Evolutionary conservation across 2,888 invertebrate species (phyloP).

Genomic region (Drosophila mimica): DNA sequence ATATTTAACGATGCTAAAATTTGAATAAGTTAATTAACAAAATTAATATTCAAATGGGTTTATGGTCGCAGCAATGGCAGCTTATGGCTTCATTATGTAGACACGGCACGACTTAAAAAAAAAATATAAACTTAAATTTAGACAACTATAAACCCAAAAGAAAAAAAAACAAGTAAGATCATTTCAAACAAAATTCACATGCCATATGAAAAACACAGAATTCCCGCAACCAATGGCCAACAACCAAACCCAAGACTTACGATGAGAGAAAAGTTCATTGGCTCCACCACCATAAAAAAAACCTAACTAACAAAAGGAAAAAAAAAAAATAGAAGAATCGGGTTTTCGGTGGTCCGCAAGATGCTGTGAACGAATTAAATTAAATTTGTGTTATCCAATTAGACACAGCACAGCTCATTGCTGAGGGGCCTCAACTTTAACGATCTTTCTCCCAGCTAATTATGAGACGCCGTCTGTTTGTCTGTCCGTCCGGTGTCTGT

Average conservation of each 20-base stretch:
- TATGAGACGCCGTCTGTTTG: constrained; percentile 52
- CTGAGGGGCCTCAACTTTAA: constrained; percentile 43
- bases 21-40: constrained; percentile 78
- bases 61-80: constrained; percentile 71
- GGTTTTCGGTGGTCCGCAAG: constrained; percentile 41
- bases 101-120: constrained; percentile 35
- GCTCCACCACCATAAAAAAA: constrained; percentile 64
- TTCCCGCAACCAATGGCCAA: constrained; percentile 28
- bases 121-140: constrained; percentile 50
- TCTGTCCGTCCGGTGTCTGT: constrained; percentile 13
- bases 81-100: constrained; percentile 76
- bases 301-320: constrained; percentile 14
- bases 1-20: constrained; percentile 71
- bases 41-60: constrained; percentile 78
- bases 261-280: constrained; percentile 72
- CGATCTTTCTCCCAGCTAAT: constrained; percentile 77
- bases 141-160: constrained; percentile 63
- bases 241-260: constrained; percentile 26
- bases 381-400: constrained; percentile 75
- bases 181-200: constrained; percentile 65
- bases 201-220: constrained; percentile 49
- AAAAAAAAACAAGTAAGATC: constrained; percentile 51
- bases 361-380: constrained; percentile 72
- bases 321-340: constrained; percentile 34
- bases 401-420: constrained; percentile 61